phyloP scores from a whole-genome alignment of 2,888 invertebrate genomes.

The Tetrapedia diversipes region DNA sequence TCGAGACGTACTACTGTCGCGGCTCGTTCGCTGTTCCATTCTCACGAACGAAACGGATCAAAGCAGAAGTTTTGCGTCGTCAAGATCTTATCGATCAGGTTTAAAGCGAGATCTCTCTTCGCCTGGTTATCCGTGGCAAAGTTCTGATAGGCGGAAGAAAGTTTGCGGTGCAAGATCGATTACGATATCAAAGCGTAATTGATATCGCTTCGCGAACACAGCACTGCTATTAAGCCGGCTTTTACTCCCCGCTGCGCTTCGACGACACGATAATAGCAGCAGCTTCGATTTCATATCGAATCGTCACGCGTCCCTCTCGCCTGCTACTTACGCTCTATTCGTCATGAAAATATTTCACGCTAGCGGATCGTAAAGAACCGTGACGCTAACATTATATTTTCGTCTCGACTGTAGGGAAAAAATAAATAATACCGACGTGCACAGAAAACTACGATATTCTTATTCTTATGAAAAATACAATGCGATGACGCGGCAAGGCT shows the following conservation, averaged over 20 bases:
- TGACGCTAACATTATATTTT: no score
- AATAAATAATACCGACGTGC: no score
- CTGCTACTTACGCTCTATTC: neutral
- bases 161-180: conserved; percentile 3
- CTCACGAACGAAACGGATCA: no score
- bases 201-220: conserved; percentile 45
- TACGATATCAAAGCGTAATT: conserved; percentile 48
- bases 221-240: conserved; percentile 33
- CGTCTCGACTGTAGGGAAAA: no score
- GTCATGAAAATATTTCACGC: neutral
- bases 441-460: no score
- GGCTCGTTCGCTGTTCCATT: neutral
- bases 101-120: neutral
- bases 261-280: neutral
- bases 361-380: no score
- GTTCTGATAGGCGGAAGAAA: conserved; percentile 2
- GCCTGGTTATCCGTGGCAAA: neutral
- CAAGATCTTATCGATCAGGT: neutral
- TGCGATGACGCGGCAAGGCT: no score
- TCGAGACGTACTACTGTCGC: conserved; percentile 18
- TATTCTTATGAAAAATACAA: no score
- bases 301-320: neutral
- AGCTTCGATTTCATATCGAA: conserved; percentile 12
- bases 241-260: conserved; percentile 12
- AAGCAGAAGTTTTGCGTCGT: no score